These are phyloP conservation scores for Mimachlamys varia DNA, from an alignment of 2,888 invertebrate genomes.

Conservation along the genomic window DNA sequence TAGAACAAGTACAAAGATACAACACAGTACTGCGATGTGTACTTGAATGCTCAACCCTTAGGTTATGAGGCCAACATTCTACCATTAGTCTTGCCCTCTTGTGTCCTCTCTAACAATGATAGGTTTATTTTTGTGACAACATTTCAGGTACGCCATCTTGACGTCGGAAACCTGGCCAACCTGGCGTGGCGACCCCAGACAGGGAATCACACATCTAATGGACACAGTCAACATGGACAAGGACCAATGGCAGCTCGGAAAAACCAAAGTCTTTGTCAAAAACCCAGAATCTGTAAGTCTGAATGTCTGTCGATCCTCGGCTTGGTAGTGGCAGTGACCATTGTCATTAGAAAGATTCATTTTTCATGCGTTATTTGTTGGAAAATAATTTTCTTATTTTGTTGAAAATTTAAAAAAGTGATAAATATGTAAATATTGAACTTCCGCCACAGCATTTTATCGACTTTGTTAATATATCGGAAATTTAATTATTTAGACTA, in stretches of 20 bases:
- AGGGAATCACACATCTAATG: slow-evolving; percentile 85
- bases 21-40: too few species aligned
- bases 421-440: too few species aligned
- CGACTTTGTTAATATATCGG: too few species aligned
- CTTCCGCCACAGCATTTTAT: too few species aligned
- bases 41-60: too few species aligned
- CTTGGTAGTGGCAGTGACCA: neutral
- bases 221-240: slow-evolving; percentile 84
- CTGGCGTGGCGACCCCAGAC: slow-evolving; percentile 84
- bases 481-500: too few species aligned
- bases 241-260: slow-evolving; percentile 86
- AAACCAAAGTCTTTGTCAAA: slow-evolving; percentile 87
- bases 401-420: too few species aligned
- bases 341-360: neutral
- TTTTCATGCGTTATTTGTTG: too few species aligned
- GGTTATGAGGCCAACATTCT: too few species aligned
- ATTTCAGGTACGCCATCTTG: slow-evolving; percentile 85
- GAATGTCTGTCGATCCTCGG: neutral
- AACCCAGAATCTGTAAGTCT: slow-evolving; percentile 82
- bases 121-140: neutral
- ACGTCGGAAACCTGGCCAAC: slow-evolving; percentile 86
- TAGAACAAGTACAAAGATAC: too few species aligned
- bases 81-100: too few species aligned
- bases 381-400: too few species aligned
- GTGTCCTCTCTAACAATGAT: neutral